Conservation (phyloP, 2,797 vertebrate genomes). For the Melanotaenia parkinsoni region DNA sequence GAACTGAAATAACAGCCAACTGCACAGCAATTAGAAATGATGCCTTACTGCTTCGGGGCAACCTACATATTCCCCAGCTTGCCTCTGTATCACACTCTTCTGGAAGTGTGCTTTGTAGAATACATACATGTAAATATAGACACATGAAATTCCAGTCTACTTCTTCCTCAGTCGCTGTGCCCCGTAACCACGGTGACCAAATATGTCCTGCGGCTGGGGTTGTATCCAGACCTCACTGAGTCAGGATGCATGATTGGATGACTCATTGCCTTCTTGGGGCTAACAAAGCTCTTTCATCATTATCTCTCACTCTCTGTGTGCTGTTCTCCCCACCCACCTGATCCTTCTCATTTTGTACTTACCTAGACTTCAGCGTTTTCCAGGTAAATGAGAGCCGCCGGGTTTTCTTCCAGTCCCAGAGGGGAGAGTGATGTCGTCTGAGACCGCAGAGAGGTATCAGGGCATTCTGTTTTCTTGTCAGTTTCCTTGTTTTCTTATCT, state of each 20-base stretch:
- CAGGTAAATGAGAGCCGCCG: conserved; percentile 63
- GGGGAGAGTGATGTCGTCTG: conserved; percentile 35
- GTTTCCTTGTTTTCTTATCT: conserved; percentile 62
- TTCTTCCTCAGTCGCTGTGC: conserved; percentile 39
- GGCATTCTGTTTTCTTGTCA: conserved; percentile 52
- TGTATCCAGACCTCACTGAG: conserved; percentile 63
- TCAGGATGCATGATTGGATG: conserved; percentile 69
- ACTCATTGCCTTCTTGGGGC: conserved; percentile 67
- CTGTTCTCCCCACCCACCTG: conserved; percentile 2
- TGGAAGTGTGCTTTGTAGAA: conserved; percentile 18
- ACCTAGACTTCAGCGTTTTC: conserved; percentile 44
- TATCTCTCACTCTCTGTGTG: conserved; percentile 54
- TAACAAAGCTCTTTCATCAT: conserved; percentile 67
- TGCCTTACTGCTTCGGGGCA: conserved; percentile 51
- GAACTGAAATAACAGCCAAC: conserved; percentile 67
- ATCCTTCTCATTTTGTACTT: conserved; percentile 42
- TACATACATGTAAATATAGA: conserved; percentile 55
- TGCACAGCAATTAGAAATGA: conserved; percentile 61
- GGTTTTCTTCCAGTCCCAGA: conserved; percentile 25
- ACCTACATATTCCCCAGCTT: conserved; percentile 28
- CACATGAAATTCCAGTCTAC: conserved; percentile 48
- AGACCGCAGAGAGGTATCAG: conserved; percentile 47
- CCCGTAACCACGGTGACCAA: conserved; percentile 66
- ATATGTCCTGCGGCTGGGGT: conserved; percentile 39
- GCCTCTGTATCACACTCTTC: conserved; percentile 8